Evolutionary conservation across 2,113 vertebrate species (phyloP).

Genomic region (Bubalus kerabau): DNA sequence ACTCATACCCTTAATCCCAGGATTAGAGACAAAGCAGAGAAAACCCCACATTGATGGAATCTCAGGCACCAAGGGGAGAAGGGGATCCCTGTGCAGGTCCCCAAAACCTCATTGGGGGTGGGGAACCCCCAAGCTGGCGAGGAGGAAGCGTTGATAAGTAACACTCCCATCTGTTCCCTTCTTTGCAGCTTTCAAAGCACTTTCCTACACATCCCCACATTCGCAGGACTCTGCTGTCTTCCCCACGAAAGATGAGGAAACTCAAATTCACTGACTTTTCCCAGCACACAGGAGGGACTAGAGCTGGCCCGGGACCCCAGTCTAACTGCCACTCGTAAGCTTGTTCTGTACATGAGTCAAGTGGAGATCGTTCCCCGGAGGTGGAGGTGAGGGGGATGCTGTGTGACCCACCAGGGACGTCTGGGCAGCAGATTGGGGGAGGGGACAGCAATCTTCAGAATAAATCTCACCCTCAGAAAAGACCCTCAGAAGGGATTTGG

Average conservation of each 20-base stretch:
- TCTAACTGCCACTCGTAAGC: background rate
- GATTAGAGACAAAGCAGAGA: background rate
- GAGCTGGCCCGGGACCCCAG: background rate
- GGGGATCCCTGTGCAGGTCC: background rate
- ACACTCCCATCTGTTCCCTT: background rate
- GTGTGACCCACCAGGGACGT: too few relatives aligned
- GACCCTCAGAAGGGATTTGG: background rate
- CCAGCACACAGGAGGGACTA: background rate
- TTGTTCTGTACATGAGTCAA: fast-evolving
- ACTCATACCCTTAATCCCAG: background rate
- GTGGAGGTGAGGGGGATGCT: background rate
- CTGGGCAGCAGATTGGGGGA: background rate
- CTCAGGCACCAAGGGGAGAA: background rate
- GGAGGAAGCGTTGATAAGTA: fast-evolving
- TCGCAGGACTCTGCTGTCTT: fast-evolving
- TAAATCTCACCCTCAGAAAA: background rate
- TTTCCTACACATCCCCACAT: background rate
- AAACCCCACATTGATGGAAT: background rate
- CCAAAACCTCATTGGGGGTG: background rate
- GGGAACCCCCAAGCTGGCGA: background rate
- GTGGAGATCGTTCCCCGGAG: background rate
- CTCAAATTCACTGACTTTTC: background rate
- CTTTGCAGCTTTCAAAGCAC: background rate
- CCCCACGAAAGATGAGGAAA: background rate
- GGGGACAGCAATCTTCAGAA: background rate